phyloP scores from a whole-genome alignment of 2,888 invertebrate species.

The Caenorhabditis sp. region DNA sequence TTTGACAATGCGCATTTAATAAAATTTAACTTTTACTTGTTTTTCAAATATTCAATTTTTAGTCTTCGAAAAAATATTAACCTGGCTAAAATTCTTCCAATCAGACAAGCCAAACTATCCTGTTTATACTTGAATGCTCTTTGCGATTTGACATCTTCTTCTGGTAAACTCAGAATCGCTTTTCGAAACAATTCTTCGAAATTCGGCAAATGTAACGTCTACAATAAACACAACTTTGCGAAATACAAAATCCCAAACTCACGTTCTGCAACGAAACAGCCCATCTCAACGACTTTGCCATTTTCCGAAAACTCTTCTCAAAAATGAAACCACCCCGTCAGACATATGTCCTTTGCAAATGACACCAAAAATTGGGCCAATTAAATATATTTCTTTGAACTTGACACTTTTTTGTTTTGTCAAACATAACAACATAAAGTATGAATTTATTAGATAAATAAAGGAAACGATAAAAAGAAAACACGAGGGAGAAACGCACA shows the following conservation, averaged over 20 bases:
- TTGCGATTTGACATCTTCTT: constrained; percentile 59
- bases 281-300: constrained; percentile 12
- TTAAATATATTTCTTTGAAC: neutral
- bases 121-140: constrained; percentile 55
- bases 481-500: neutral
- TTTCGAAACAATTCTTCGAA: constrained; percentile 57
- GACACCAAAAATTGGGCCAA: neutral
- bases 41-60: neutral
- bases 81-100: constrained; percentile 64
- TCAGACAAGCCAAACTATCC: constrained; percentile 62
- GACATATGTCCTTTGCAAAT: neutral
- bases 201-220: constrained; percentile 33
- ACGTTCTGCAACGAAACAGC: constrained; percentile 10
- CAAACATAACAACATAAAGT: neutral
- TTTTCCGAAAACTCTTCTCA: neutral
- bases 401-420: neutral
- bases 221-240: neutral
- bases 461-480: neutral
- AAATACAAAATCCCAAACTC: neutral
- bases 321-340: neutral
- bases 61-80: neutral
- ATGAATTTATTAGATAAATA: neutral
- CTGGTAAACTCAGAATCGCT: constrained; percentile 56
- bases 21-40: neutral
- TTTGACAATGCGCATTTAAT: too few relatives aligned